Evolutionary conservation across 64 coral and sea anemone species (phyloP), one percentile per base, ranked within the genome.

Genomic region (Exaiptasia diaphana): DNA sequence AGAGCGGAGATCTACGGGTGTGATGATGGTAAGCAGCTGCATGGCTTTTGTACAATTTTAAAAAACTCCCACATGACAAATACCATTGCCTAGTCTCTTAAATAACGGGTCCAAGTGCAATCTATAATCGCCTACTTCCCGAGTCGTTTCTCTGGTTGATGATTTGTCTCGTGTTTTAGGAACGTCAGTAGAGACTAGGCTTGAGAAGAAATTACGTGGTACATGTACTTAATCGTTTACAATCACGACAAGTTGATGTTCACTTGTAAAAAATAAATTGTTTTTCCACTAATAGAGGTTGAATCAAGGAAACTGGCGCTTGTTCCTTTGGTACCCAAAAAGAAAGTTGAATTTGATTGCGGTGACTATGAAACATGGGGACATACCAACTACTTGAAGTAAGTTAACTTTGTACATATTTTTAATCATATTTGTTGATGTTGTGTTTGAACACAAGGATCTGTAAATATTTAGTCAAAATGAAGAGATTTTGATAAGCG

Each of bases 1-100:
- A 75, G 91, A 53, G 73, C 79, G 7, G 91, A 93, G 64, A 39
- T 88, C 3, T 93, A 78, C 8, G 91, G 91, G n/a, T 93, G 91
- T 44, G 43, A 50, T 54, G 91, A 79, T 39, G 91, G 91, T 93
- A 46, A 84, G 64, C n/a, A 12, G n/a, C 10, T n/a, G 10, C 49
- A 52, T n/a, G 49, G n/a, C n/a, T n/a, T n/a, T n/a, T n/a, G n/a
- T n/a, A n/a, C n/a, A n/a, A n/a, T n/a, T n/a, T n/a, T n/a, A n/a
- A n/a, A n/a, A n/a, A n/a, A n/a, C n/a, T n/a, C n/a, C n/a, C n/a
- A n/a, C n/a, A n/a, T n/a, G n/a, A n/a, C n/a, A n/a, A n/a, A n/a
- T n/a, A n/a, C n/a, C n/a, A n/a, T n/a, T n/a, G n/a, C n/a, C n/a
- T n/a, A n/a, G n/a, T n/a, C n/a, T n/a, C n/a, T n/a, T n/a, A n/a